Evolutionary conservation across 2,888 invertebrate species (phyloP), one percentile per base, ranked within the genome.

Genomic region (Ceriagrion tenellum): DNA sequence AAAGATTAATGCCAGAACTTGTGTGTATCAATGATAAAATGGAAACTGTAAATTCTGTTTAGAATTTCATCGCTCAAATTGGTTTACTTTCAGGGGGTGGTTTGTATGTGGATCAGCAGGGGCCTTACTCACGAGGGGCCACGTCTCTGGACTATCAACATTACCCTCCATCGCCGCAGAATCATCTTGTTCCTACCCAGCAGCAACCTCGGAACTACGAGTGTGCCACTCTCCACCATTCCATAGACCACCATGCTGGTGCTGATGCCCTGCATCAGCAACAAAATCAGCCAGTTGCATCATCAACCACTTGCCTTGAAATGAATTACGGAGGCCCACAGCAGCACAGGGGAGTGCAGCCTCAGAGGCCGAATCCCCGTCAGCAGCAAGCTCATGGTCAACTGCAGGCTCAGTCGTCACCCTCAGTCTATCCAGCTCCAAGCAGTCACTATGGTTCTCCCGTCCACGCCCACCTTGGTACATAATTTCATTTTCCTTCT

Each of bases 321-420:
- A 93, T 93, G 93, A 93, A 93, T 93, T 93, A 93, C 93, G 93
- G 93, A n/a, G 93, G 93, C 2, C 81, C 81, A 13, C 93, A 93
- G n/a, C 93, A 93, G 69, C 93, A 93, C 47, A 93, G 93, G 93
- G 93, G 93, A 93, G 69, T 47, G 47, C 93, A 93, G 93, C 93
- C 93, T 47, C 93, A 69, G 69, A 93, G 93, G 93, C 93, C 93
- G 8, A 93, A 93, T 93, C 93, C 93, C 93, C 93, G 93, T 23
- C 93, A 93, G 56, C 93, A 93, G 35, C 93, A 93, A 47, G 69
- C 93, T 0, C 93, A 93, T n/a, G 63, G 63, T 26, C 93, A 93
- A 93, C 89, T 89, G 26, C 89, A 89, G n/a, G 93, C 93, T 69
- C 93, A 93, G 69, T 69, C 93, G 8, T 69, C 93, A 12, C 93